Base-by-base conservation (phyloP, 2,797 vertebrate genomes). In the Dermochelys coriacea region DNA sequence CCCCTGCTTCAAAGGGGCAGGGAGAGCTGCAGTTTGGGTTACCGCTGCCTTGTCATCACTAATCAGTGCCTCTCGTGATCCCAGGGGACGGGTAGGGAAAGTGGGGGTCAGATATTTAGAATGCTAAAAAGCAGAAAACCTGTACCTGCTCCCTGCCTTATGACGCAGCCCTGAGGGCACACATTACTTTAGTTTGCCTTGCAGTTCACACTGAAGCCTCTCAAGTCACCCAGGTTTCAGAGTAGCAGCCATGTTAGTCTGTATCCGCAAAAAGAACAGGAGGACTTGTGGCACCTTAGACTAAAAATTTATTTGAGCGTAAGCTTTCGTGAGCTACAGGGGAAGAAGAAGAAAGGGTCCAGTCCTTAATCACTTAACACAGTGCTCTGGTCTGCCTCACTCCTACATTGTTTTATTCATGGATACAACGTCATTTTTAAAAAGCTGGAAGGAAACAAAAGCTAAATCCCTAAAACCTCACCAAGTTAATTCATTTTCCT, bases 401-500 rank as follows among this genome's bases (percentile, higher is more conserved):
- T 29, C 80, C 41, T 54, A n/a, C 29, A 1, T 88, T 52, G 77
- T 41, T 87, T 80, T 37, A 19, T 10, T 85, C 34, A 5, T 79
- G 27, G 84, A 85, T 87, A 57, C 55, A 75, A 89, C 61, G 85
- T 92, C 90, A 78, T 92, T 96, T 92, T 93, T 37, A 93, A 94
- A 92, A 78, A 95, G 88, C 78, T 0, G 0, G 71, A 80, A 54
- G 81, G 77, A 82, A 25, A 93, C 6, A 12, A 95, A 93, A 89
- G 80, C 84, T 89, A 61, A 74, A 88, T 93, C 93, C 90, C 93
- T 94, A 93, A 96, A 96, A 95, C 78, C 95, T 93, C 96, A 97
- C 90, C 91, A 68, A 37, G 61, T 68, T 85, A 91, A 95, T 95
- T 95, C 87, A 92, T 93, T 97, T 93, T 94, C 92, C 93, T 81